Evolutionary conservation across 2,797 vertebrate genomes (phyloP), one percentile per base, ranked within the genome.

Genomic region (Merluccius polli): DNA sequence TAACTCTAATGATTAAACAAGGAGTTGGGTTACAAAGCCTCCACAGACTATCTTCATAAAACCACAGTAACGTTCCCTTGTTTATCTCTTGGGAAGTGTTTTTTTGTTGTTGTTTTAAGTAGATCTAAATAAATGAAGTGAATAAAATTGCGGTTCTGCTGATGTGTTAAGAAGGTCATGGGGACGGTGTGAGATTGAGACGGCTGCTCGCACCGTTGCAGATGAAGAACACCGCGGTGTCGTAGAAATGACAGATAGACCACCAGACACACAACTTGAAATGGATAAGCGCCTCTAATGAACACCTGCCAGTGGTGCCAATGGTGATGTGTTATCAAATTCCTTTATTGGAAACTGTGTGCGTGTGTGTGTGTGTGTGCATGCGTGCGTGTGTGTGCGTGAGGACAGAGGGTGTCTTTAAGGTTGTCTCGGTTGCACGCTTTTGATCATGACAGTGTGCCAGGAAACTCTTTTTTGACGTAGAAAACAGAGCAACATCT

Each of bases 51-150:
- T 44, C 16, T 44, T 44, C 41, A 5, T 18, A 44, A 18, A 35
- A 44, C 41, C 41, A 44, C 41, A 15, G 13, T 44, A 18, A 44
- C 41, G 3, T 13, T 16, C 41, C 41, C 13, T 5, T 5, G 16
- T 18, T 44, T 44, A 44, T 44, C 41, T 44, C 36, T 44, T 44
- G 15, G 16, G 13, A 44, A 44, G 41, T 89, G 86, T 88, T 87
- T 87, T 87, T 86, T 90, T 87, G n/a, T 90, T 85, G 82, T 88
- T 89, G 88, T 90, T 89, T 90, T 85, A 82, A 87, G 86, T 80
- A 82, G 75, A 82, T 83, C 80, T 74, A 77, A 73, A 75, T 81
- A 78, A 74, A 75, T 79, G 75, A 79, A 83, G 77, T 48, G 73
- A 35, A 44, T 16, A 44, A 4, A 44, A 44, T 13, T 80, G 80